A percentile compares a stretch with the other conserved stretches of the same genome.
These are phyloP conservation scores for Trididemnum clinides DNA, from an alignment of 23 tunicate species.

Conservation along the genomic window DNA sequence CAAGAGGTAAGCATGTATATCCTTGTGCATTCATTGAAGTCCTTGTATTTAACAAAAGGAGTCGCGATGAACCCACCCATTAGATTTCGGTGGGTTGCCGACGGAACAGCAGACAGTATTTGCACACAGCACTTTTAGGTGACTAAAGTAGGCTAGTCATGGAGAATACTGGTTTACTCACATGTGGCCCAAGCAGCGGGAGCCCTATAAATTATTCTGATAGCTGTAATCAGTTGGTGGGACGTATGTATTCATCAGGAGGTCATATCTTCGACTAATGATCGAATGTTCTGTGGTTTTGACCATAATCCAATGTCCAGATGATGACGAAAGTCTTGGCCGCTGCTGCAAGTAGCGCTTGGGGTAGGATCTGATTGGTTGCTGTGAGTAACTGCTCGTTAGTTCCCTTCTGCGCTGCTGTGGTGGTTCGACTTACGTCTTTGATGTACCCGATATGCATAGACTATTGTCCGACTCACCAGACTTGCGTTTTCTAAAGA, in stretches of 20 bases:
- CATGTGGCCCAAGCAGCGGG: neutral
- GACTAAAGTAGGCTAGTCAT: too few relatives aligned
- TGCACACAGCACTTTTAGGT: too few relatives aligned
- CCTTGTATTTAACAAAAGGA: neutral
- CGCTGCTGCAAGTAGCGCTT: neutral
- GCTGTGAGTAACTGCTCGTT: too few relatives aligned
- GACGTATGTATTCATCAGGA: neutral
- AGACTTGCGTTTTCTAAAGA: too few relatives aligned
- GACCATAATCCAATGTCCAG: neutral
- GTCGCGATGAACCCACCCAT: neutral
- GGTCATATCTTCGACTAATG: neutral
- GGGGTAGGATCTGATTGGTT: too few relatives aligned
- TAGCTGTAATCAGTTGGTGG: conserved; percentile 11
- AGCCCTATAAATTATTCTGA: neutral
- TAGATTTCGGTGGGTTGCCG: too few relatives aligned
- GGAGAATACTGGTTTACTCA: too few relatives aligned
- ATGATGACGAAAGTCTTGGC: conserved; percentile 18
- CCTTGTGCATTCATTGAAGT: conserved; percentile 6
- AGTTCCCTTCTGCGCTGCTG: too few relatives aligned
- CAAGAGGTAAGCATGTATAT: neutral
- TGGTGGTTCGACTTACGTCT: too few relatives aligned
- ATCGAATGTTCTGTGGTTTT: neutral
- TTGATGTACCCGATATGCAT: too few relatives aligned
- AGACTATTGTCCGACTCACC: too few relatives aligned
- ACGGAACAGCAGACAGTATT: too few relatives aligned